Base-by-base conservation (phyloP, 2,797 vertebrate species). In the Valencia hispanica region DNA sequence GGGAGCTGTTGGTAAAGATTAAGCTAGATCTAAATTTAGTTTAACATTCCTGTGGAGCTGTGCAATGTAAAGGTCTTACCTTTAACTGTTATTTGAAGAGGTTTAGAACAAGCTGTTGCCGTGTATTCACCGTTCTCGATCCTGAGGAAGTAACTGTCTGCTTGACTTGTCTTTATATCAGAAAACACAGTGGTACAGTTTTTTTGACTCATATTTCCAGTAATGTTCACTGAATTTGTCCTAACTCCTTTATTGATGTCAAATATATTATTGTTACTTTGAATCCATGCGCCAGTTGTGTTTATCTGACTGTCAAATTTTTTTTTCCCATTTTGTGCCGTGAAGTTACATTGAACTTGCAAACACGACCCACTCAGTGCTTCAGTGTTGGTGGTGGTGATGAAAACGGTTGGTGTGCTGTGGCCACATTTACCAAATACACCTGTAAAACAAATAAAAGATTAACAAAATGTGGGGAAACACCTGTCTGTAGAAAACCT, bases 301-400 rank as follows among this genome's bases (percentile, higher is more conserved):
- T 15, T 0, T 57, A 0, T n/a, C 0, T 0, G 6, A 0, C 0
- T 32, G 2, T 65, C 0, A 20, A 70, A 47, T 2, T 0, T 2
- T 2, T 14, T 15, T 0, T 8, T 0, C 1, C 57, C 57, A 4
- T 0, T 0, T 0, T 0, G 0, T 0, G 0, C 0, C 0, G 1
- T 73, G 59, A 91, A 93, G 39, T 0, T 69, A 74, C 94, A 94
- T 8, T 91, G 91, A 66, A 94, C 90, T 43, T 63, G 72, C 69
- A 93, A 68, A 79, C 93, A 94, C 5, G 93, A 91, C 65, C 89
- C 91, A 7, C 20, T 85, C 75, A 93, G 57, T 2, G 83, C 88
- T 1, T 66, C 65, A 32, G 93, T 82, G 0, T 25, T 0, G 36
- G 89, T 89, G 45, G 88, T 1, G 0, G 12, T 50, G 2, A 87